Conservation (phyloP, 2,797 vertebrate genomes). For the Pogonophryne albipinna region DNA sequence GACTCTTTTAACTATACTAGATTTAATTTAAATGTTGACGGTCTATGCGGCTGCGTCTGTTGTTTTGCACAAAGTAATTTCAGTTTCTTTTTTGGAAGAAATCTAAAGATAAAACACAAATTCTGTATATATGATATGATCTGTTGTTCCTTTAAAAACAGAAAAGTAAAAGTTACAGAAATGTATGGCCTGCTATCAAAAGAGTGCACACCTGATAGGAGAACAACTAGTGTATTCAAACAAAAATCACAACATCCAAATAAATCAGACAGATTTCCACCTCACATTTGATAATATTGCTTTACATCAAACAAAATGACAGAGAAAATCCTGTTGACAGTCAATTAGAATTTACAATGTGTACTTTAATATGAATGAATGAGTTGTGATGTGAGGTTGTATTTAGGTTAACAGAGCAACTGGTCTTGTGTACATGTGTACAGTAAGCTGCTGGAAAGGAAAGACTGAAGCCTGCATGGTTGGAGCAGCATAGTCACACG, state of each 20-base stretch:
- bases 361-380: background rate
- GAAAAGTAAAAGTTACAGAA: background rate
- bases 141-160: background rate
- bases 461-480: background rate
- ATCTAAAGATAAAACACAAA: slow-evolving; percentile 3
- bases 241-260: slow-evolving; percentile 38
- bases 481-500: background rate
- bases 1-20: background rate
- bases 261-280: background rate
- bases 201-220: background rate
- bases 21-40: slow-evolving; percentile 13
- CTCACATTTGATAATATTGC: slow-evolving; percentile 13
- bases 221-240: slow-evolving; percentile 38
- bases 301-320: slow-evolving; percentile 15
- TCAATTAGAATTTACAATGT: background rate
- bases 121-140: background rate
- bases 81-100: slow-evolving; percentile 3
- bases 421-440: background rate
- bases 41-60: background rate
- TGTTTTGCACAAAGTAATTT: slow-evolving; percentile 29
- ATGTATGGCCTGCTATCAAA: background rate
- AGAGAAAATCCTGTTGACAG: background rate
- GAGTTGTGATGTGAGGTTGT: background rate
- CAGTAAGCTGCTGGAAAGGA: background rate
- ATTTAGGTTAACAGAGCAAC: background rate